Base-by-base conservation (phyloP, 1,140 invertebrate species). In the Phocides pigmalion region DNA sequence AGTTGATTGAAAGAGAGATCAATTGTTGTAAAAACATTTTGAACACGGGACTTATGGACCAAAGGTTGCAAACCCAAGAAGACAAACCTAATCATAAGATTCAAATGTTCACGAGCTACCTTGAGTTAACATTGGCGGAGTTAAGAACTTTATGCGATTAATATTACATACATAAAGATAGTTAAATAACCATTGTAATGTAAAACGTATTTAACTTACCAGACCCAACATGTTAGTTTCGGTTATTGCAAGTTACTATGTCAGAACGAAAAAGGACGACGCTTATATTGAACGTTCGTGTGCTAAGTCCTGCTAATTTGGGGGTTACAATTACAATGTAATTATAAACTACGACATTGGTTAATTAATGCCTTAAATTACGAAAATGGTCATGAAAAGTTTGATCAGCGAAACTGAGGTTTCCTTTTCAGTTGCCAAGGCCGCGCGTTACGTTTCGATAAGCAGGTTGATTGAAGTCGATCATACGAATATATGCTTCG, bases 371-470 rank as follows among this genome's bases (percentile, higher is more conserved):
- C 15, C 25, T 58, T 44, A 28, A 0, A 19, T 58, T 58, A 58
- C 54, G 22, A 44, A 58, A 58, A 46, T 9, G 20, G 42, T 56
- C 19, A 20, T 62, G 66, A 68, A 62, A 44, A 49, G 62, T 22
- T 70, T 66, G 68, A 72, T 51, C 39, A 15, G 41, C 46, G 49
- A 51, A 51, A 56, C 17, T 32, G 20, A 44, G 51, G 70, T 72
- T 77, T 74, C 65, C 64, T 71, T 69, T 69, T 50, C 47, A 59
- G 28, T 17, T 39, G 42, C 62, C 67, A 74, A 68, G 75, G 67
- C 32, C 28, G 54, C n/a, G 46, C 72, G 69, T 68, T 49, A 72
- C 64, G 69, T 58, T 54, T 64, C 58, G 64, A 54, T 69, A 50
- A 59, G 32, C 61, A 47, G 6, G 16, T 46, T 64, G 59, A 74